These are phyloP conservation scores for Acanthisitta chloris DNA, from an alignment of 2,113 vertebrate species.

Conservation along the genomic window DNA sequence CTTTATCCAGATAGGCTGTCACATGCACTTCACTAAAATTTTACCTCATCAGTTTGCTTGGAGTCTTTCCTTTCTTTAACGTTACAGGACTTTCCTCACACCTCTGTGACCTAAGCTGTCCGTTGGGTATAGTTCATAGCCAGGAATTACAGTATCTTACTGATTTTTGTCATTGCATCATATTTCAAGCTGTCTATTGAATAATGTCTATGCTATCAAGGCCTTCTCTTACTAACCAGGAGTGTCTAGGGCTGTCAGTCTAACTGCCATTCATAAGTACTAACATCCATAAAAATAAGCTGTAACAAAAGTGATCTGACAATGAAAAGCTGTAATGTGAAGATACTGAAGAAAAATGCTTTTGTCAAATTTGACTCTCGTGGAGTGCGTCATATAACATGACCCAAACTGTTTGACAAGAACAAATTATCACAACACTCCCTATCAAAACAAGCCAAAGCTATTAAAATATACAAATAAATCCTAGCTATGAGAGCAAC, in stretches of 20 bases:
- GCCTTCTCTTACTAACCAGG: not conserved
- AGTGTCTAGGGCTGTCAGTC: conserved; percentile 29
- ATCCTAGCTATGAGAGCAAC: not conserved
- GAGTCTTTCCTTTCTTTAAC: not conserved
- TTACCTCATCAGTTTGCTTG: not conserved
- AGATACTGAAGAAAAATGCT: conserved; percentile 32
- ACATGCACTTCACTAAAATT: not conserved
- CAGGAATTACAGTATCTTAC: not conserved
- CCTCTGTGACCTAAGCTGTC: not conserved
- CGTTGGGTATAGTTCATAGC: not conserved
- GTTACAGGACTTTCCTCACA: not conserved
- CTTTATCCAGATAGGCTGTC: not conserved
- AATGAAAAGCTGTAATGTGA: conserved; percentile 41
- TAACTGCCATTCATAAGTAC: conserved; percentile 11
- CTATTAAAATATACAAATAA: conserved; percentile 50
- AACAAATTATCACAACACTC: conserved; percentile 36
- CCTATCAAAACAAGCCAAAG: conserved; percentile 34
- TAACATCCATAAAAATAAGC: conserved; percentile 37
- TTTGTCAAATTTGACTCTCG: conserved; percentile 33
- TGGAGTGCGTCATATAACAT: not conserved
- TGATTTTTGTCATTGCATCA: conserved; percentile 13
- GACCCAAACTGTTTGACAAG: conserved; percentile 31
- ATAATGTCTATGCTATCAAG: not conserved
- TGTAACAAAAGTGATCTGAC: conserved; percentile 44
- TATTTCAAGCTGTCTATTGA: conserved; percentile 1